These are phyloP conservation scores for Branchipolynoe longqiensis DNA, from an alignment of 2,888 invertebrate species.

Conservation along the genomic window DNA sequence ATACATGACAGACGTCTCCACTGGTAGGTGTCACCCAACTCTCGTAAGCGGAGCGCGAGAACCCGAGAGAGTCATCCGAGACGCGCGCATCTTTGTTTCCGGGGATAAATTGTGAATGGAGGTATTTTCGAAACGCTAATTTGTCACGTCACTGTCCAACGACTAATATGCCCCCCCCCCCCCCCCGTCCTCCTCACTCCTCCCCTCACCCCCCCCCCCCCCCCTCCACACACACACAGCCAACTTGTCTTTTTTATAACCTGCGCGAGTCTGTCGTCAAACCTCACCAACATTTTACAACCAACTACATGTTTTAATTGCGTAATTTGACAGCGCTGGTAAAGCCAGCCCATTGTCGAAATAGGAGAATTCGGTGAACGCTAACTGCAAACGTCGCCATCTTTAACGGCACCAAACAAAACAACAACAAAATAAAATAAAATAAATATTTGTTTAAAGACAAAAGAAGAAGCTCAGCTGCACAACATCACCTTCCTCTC, in stretches of 20 bases:
- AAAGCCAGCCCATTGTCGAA: slow-evolving; percentile 55
- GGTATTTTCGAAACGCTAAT: slow-evolving; percentile 54
- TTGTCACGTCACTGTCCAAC: slow-evolving; percentile 53
- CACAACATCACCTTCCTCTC: slow-evolving; percentile 51
- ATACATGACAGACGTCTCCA: slow-evolving; percentile 50
- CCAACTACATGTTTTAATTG: slow-evolving; percentile 47
- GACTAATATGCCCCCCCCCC: slow-evolving; percentile 54
- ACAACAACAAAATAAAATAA: too few relatives aligned
- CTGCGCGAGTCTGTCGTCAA: slow-evolving; percentile 49
- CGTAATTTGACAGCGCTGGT: slow-evolving; percentile 50
- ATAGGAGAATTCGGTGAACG: slow-evolving; percentile 44
- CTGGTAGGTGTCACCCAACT: slow-evolving; percentile 48
- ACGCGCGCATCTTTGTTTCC: slow-evolving; percentile 47
- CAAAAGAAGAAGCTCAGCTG: slow-evolving; percentile 19
- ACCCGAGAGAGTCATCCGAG: slow-evolving; percentile 35
- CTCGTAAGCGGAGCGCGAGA: slow-evolving; percentile 43
- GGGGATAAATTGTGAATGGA: slow-evolving; percentile 52
- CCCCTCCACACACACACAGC: too few relatives aligned
- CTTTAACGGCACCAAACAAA: too few relatives aligned
- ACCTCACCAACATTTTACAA: slow-evolving; percentile 43
- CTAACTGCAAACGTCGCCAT: slow-evolving; percentile 53
- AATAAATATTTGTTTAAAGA: too few relatives aligned
- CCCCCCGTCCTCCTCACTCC: too few relatives aligned
- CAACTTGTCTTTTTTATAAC: slow-evolving; percentile 33
- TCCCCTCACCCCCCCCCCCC: too few relatives aligned